Evolutionary conservation across 2,888 invertebrate genomes (phyloP), one percentile per base, ranked within the genome.

Genomic region (Allophyes oxyacanthae): DNA sequence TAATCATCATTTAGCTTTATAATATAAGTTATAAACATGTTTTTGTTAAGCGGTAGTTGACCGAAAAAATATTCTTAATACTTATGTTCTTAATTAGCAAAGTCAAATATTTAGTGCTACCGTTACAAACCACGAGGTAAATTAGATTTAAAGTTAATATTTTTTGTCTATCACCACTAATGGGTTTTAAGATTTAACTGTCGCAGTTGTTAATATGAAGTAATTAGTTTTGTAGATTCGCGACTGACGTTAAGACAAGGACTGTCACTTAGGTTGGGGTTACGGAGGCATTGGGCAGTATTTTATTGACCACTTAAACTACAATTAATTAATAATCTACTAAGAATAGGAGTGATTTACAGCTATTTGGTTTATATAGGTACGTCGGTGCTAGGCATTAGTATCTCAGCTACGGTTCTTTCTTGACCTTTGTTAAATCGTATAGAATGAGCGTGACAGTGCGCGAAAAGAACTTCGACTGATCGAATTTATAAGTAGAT

Each of bases 121-220:
- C 56, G 77, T 63, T 65, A 69, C 30, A 5, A n/a, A 20, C 48
- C 42, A 42, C 9, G 41, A 51, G n/a, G 48, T 41, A 44, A 49
- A 38, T 54, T 54, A 32, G 32, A 50, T 53, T 58, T 38, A 5
- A 32, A 34, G 10, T 50, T 64, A 42, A 26, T 51, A 32, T 57
- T 57, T 69, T 77, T 71, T 77, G 48, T 59, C 45, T 48, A 44
- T 50, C 48, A 14, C 28, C 45, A 49, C 59, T 75, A 75, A 75
- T 77, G 72, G 63, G 13, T 61, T 46, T 61, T 64, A 67, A 67
- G 13, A 59, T 46, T 61, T 64, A 67, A 67, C 77, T 63, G 74
- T 73, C 64, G 50, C 52, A 60, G 10, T 46, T 28, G 15, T 44
- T 61, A 56, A 59, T 64, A 53, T 60, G 61, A 41, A 9, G 13